Evolutionary conservation across 2,888 invertebrate genomes (phyloP), one percentile per base, ranked within the genome.

Genomic region (Drosophila atroscutellata): DNA sequence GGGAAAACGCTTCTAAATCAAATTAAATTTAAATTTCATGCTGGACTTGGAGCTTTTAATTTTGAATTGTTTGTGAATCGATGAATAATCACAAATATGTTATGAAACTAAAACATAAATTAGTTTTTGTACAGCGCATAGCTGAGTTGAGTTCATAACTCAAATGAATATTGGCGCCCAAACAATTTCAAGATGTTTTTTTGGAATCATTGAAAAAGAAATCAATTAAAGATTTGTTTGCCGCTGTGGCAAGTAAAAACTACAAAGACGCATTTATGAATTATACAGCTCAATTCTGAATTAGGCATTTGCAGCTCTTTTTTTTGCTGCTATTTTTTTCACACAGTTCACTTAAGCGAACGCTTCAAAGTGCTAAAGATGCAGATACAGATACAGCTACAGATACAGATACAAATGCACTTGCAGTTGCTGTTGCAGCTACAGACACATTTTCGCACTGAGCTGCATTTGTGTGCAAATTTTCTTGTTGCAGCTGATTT

Each of bases 401-500:
- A 64, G 18, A 24, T 57, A 49, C 70, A 45, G 24, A 39, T 58
- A 47, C 59, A 62, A 11, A 37, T 57, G 36, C 61, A 58, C 11
- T 24, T 55, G 36, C 42, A 45, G 49, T 24, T 61, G 47, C 58
- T 52, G 62, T 42, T 63, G 37, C 66, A 59, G 50, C 24, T 49
- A 18, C 39, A 58, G 36, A 42, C 51, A 39, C 34, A 42, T 39
- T 28, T 37, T 58, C 37, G 37, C 52, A 57, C 20, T 70, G 18
- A 24, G 55, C 39, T 57, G 45, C 54, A 52, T 51, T 71, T 67
- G 57, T 65, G 76, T 59, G 57, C 30, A 45, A 57, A 54, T 69
- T 62, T 70, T 78, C 55, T 50, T 77, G 75, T 57, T 75, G 73
- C 74, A 61, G 75, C 78, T 78, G 80, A 83, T 90, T 91, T 90